Evolutionary conservation across 2,113 vertebrate species (phyloP).

Genomic region (Corydoras maculifer): DNA sequence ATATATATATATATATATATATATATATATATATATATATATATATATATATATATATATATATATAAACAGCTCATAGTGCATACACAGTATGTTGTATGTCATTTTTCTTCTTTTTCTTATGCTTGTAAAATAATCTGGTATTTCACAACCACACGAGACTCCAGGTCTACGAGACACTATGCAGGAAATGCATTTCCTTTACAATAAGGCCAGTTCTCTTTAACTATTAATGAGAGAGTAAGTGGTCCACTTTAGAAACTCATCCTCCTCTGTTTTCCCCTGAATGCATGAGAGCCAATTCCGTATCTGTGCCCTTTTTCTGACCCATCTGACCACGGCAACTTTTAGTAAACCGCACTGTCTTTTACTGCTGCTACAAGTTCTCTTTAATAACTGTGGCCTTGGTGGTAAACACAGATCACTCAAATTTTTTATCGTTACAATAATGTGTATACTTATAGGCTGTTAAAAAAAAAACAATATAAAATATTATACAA

Average conservation of each 20-base stretch:
- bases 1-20: too few species aligned
- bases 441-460: too few species aligned
- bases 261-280: constrained; percentile 34
- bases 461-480: too few species aligned
- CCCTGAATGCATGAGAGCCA: constrained; percentile 39
- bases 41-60: too few species aligned
- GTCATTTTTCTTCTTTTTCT: too few species aligned
- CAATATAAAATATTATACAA: too few species aligned
- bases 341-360: not conserved
- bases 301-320: constrained; percentile 14
- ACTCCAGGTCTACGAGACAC: not conserved
- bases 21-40: too few species aligned
- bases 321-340: constrained; percentile 8
- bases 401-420: too few species aligned
- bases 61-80: too few species aligned
- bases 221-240: constrained; percentile 68
- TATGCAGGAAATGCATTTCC: constrained; percentile 22
- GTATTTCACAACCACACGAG: not conserved
- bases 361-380: not conserved
- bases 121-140: not conserved
- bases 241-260: constrained; percentile 63
- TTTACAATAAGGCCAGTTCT: constrained; percentile 47
- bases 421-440: too few species aligned
- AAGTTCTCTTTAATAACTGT: not conserved
- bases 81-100: too few species aligned